Base-by-base conservation (phyloP, 2,888 invertebrate genomes). In the Lepas anatifera region DNA sequence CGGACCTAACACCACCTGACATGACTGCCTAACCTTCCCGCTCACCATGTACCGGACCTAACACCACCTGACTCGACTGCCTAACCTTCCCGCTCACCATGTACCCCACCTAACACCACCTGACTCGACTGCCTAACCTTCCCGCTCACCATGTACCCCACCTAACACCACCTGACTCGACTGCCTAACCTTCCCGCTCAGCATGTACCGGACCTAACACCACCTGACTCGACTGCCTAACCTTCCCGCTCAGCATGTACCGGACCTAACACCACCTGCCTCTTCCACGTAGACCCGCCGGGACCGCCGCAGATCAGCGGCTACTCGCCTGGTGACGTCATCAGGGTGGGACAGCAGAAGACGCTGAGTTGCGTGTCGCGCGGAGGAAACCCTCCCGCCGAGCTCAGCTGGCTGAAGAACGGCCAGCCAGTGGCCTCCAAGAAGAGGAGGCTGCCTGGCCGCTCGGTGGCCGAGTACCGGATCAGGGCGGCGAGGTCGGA, bases 331-430 rank as follows among this genome's bases (percentile, higher is more conserved):
- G 92, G 92, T 0, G 92, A 94, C 78, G 90, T 90, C 0, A 87
- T 96, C 35, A 85, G 90, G 11, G 86, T 92, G 18, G 95, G 94
- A 0, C 93, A 95, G 80, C 89, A 87, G 69, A 85, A 96, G 25
- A 92, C 91, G 77, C 84, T 97, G 75, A 87, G 89, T 73, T 99
- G 99, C 82, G 85, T 89, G 70, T 94, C 96, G 72, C 85, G 90
- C 29, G 96, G 97, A 6, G 99, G 98, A 0, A 99, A 99, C 83
- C 99, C 99, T 4, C 90, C 95, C 13, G 95, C 97, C 0, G 91
- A 94, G 79, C 86, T 96, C 64, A 89, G 93, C 76, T 96, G 96
- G 96, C 96, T 90, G 83, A 90, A 92, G 80, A 95, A 96, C 78
- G 89, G 90, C 37, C 89, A 90, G 75, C 90, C 91, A 79, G 89